These are phyloP conservation scores for Cephus pulcher DNA, from an alignment of 2,888 invertebrate genomes.

Conservation along the genomic window DNA sequence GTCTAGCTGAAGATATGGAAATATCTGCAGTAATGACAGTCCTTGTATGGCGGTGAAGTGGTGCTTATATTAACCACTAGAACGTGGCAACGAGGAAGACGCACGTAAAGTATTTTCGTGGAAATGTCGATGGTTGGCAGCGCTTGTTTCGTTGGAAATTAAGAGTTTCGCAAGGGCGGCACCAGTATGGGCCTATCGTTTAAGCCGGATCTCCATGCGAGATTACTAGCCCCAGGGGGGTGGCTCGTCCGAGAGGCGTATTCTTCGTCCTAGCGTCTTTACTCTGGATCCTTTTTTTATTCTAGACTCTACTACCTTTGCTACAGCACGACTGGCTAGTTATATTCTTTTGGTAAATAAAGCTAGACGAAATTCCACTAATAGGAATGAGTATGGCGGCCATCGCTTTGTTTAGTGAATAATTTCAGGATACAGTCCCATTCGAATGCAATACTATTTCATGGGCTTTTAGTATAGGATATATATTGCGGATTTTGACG, in stretches of 20 bases:
- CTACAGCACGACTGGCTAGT: neutral
- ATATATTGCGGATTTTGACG: neutral
- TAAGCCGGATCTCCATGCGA: slow-evolving; percentile 64
- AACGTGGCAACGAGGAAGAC: slow-evolving; percentile 30
- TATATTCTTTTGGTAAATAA: neutral
- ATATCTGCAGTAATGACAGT: slow-evolving; percentile 55
- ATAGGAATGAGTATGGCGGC: neutral
- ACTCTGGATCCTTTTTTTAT: neutral
- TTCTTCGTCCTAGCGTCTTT: neutral
- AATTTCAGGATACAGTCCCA: neutral
- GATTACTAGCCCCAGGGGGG: slow-evolving; percentile 60
- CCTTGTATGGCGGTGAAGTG: slow-evolving; percentile 21
- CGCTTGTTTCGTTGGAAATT: slow-evolving; percentile 53
- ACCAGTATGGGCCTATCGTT: slow-evolving; percentile 64
- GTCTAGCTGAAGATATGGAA: slow-evolving; percentile 63
- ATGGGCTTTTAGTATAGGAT: neutral
- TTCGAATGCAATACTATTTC: neutral
- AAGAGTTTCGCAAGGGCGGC: slow-evolving; percentile 61
- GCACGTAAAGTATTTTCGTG: slow-evolving; percentile 59
- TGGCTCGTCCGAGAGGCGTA: slow-evolving; percentile 21
- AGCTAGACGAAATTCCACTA: neutral
- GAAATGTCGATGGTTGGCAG: slow-evolving; percentile 48
- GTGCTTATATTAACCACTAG: neutral
- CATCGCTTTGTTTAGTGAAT: neutral
- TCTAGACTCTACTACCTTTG: neutral